These are phyloP conservation scores for Helobdella robusta DNA, from an alignment of 2,888 invertebrate genomes.

Conservation along the genomic window DNA sequence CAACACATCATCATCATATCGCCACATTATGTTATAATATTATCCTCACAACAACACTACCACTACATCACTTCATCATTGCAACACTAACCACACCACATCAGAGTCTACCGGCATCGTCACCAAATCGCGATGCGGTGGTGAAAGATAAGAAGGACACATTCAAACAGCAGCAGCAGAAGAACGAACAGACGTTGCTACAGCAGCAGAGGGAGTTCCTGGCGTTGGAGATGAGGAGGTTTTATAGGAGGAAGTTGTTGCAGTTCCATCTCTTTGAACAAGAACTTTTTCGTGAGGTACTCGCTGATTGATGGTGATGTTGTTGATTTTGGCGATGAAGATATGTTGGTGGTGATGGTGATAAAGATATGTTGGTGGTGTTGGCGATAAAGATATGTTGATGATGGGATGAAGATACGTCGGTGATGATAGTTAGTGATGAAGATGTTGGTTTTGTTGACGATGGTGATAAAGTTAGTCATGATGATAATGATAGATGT, in stretches of 20 bases:
- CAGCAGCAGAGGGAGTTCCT: slow-evolving; percentile 25
- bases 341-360: not conserved
- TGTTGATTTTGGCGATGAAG: too few relatives aligned
- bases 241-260: slow-evolving; percentile 27
- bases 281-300: slow-evolving; percentile 30
- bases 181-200: slow-evolving; percentile 14
- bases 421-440: not conserved
- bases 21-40: too few relatives aligned
- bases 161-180: slow-evolving; percentile 78
- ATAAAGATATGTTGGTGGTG: not conserved
- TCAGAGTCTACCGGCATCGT: slow-evolving; percentile 13
- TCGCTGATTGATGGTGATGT: too few relatives aligned
- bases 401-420: not conserved
- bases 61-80: too few relatives aligned
- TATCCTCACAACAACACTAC: too few relatives aligned
- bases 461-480: not conserved
- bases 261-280: slow-evolving; percentile 30
- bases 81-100: too few relatives aligned
- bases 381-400: not conserved
- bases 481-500: not conserved
- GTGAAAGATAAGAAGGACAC: slow-evolving; percentile 68
- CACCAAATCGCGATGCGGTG: slow-evolving; percentile 9
- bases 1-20: too few relatives aligned
- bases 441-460: not conserved
- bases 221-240: slow-evolving; percentile 30